phyloP scores from a whole-genome alignment of 2,888 invertebrate species.

The Campoletis raptor region DNA sequence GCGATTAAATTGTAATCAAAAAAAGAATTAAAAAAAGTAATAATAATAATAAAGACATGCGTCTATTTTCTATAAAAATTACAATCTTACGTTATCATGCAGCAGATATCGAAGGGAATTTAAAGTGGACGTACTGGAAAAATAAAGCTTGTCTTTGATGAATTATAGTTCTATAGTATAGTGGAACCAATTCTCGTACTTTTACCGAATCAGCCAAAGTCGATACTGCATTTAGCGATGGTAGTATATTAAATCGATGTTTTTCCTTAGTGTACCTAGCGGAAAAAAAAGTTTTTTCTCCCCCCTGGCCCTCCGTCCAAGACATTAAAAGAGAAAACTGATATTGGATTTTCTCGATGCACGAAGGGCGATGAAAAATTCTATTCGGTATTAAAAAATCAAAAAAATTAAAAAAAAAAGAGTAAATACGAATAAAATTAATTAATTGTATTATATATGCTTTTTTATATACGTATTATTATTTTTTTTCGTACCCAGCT shows the following conservation, averaged over 20 bases:
- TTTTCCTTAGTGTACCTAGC: constrained; percentile 18
- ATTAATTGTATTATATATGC: constrained; percentile 65
- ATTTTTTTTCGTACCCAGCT: constrained; percentile 81
- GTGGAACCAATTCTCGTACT: constrained; percentile 69
- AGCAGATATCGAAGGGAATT: constrained; percentile 66
- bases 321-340: constrained; percentile 21
- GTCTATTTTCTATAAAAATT: constrained; percentile 60
- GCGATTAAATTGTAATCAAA: constrained; percentile 22
- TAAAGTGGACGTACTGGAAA: constrained; percentile 76
- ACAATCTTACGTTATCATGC: constrained; percentile 73
- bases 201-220: constrained; percentile 53
- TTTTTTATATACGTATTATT: constrained; percentile 64
- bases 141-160: constrained; percentile 80
- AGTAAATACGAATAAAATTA: constrained; percentile 66
- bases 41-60: constrained; percentile 72
- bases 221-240: constrained; percentile 49
- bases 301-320: constrained; percentile 42
- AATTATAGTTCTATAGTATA: constrained; percentile 54
- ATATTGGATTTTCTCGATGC: constrained; percentile 29
- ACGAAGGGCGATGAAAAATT: constrained; percentile 36
- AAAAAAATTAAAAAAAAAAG: constrained; percentile 12
- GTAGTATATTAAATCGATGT: constrained; percentile 1
- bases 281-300: background rate
- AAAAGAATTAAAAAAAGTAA: constrained; percentile 12
- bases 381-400: constrained; percentile 12